These are phyloP conservation scores for Sebastolobus alascanus DNA, from an alignment of 2,797 vertebrate genomes.

Conservation along the genomic window DNA sequence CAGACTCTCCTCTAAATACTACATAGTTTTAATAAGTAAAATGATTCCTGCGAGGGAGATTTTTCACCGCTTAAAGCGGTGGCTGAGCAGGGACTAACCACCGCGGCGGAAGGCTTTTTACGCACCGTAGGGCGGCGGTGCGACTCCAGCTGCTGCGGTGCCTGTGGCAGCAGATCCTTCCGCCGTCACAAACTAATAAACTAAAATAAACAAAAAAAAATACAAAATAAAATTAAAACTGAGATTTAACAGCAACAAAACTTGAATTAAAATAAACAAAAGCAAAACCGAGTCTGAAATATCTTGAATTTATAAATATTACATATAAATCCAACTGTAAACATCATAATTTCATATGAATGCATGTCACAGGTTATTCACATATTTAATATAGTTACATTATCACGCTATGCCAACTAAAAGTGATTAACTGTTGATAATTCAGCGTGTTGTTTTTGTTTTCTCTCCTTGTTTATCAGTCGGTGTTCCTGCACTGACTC, in stretches of 20 bases:
- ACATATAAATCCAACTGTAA: not conserved
- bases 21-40: rapidly evolving
- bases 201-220: not conserved
- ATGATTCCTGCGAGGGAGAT: rapidly evolving
- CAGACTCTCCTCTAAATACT: rapidly evolving
- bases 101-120: constrained; percentile 73
- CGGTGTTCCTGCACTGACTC: not conserved
- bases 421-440: rapidly evolving
- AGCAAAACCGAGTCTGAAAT: rapidly evolving
- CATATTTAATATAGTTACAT: not conserved
- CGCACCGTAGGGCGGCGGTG: constrained; percentile 27
- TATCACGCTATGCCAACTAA: rapidly evolving
- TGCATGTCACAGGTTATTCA: rapidly evolving
- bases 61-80: not conserved
- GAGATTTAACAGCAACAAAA: not conserved
- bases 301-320: not conserved
- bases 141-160: constrained; percentile 26
- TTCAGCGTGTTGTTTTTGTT: not conserved
- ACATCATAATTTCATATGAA: not conserved
- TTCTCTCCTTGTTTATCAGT: not conserved
- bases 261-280: rapidly evolving
- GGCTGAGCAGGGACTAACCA: constrained; percentile 51
- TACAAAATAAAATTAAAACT: rapidly evolving
- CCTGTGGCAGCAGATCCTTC: constrained; percentile 52
- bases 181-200: constrained; percentile 44